Base-by-base conservation (phyloP, 2,888 invertebrate genomes). In the Xestia rhomboidea region DNA sequence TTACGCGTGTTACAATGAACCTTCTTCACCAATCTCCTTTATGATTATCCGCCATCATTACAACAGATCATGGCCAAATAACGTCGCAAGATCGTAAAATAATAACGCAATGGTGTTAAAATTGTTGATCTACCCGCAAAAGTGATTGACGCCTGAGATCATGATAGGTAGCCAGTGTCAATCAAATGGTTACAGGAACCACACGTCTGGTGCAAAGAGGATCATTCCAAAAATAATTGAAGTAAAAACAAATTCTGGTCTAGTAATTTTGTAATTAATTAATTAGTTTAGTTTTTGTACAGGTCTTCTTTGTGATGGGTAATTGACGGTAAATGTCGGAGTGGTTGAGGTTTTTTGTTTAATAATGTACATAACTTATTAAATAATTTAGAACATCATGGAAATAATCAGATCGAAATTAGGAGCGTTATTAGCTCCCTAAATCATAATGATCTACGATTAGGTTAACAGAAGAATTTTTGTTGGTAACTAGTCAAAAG, bases 51-150 rank as follows among this genome's bases (percentile, higher is more conserved):
- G 13, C 41, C 60, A 79, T 87, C 54, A 82, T 82, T 79, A 85
- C 66, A 74, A 79, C 76, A 84, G 88, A 89, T 86, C 89, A 88
- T 60, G 88, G 88, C 69, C 87, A 76, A 85, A 85, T 83, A 82
- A 70, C 76, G 79, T 75, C 76, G 76, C 68, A 64, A 88, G 75
- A 88, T 86, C 78, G 79, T 81, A 77, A 87, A 89, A 86, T 89
- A 89, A 83, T 89, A 83, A 79, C 81, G 71, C 82, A 77, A 78
- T 81, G 75, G 84, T 87, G 84, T 60, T 88, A 87, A 87, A 85
- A 83, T 77, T 83, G 88, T 79, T 85, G 81, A 85, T 86, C 74
- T 79, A 76, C 79, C 69, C 79, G 73, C 83, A 83, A 81, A 85
- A 83, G 73, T 82, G 85, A 88, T 78, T 79, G 83, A 79, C 79